Conservation (phyloP, 1,140 invertebrate species). For the Helicoverpa armigera region DNA sequence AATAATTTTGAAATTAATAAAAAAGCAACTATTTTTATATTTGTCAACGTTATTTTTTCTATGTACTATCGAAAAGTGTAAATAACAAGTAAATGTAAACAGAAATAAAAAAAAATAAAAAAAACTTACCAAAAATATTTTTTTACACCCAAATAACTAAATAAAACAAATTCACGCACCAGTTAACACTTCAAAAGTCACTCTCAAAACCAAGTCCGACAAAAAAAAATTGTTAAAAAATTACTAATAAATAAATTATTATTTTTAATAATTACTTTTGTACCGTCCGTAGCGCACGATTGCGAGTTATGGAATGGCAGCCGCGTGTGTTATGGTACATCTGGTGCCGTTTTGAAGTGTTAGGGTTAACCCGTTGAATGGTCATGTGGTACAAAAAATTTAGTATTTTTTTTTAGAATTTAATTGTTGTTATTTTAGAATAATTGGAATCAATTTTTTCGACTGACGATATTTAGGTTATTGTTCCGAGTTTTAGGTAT, state of each 20-base stretch:
- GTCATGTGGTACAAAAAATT: too few species aligned
- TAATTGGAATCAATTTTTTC: too few species aligned
- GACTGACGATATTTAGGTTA: too few species aligned
- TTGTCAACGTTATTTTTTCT: too few species aligned
- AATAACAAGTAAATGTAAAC: not conserved
- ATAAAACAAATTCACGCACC: not conserved
- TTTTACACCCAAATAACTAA: not conserved
- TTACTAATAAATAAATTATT: not conserved
- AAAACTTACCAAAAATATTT: not conserved
- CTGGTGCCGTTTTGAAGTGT: not conserved
- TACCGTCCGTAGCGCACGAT: not conserved
- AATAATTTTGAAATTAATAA: too few species aligned
- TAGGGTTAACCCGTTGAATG: not conserved
- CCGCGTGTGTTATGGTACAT: not conserved
- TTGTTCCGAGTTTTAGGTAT: too few species aligned
- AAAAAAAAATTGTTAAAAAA: not conserved
- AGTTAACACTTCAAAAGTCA: not conserved
- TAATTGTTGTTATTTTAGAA: too few species aligned
- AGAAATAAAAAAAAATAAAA: not conserved
- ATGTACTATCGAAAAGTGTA: too few species aligned
- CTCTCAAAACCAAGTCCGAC: not conserved
- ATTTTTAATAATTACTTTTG: not conserved
- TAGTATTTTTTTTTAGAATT: too few species aligned
- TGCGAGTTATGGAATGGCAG: not conserved
- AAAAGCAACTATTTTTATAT: too few species aligned